phyloP scores from a whole-genome alignment of 2,888 invertebrate species.

The Muscina levida region DNA sequence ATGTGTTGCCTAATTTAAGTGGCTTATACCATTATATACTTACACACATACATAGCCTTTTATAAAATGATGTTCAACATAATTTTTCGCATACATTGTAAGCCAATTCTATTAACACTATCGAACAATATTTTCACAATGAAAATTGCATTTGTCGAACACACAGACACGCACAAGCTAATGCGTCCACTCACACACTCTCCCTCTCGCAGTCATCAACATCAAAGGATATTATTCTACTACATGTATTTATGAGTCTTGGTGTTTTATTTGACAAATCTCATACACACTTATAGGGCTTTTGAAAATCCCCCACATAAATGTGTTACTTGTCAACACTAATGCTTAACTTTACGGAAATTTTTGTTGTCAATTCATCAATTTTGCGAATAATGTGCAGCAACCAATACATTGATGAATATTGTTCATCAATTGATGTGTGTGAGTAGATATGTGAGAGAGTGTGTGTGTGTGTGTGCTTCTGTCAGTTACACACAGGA shows the following conservation, averaged over 20 bases:
- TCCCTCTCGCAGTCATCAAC: background rate
- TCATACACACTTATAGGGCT: background rate
- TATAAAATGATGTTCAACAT: background rate
- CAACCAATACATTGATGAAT: background rate
- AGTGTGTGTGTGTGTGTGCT: slow-evolving; percentile 19
- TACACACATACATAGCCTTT: background rate
- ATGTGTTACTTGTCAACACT: slow-evolving; percentile 59
- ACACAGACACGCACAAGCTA: no score
- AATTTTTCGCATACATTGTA: background rate
- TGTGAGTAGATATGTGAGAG: background rate
- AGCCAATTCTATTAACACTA: background rate
- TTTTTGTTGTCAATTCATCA: slow-evolving; percentile 66
- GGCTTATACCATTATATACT: background rate
- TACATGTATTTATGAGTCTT: background rate
- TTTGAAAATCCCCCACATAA: slow-evolving; percentile 39
- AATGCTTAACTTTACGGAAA: slow-evolving; percentile 60
- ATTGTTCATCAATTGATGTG: background rate
- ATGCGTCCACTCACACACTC: background rate
- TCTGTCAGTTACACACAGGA: slow-evolving; percentile 17
- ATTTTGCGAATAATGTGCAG: slow-evolving; percentile 51
- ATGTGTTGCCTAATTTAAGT: background rate
- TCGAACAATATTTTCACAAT: slow-evolving; percentile 3
- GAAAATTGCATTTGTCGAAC: background rate
- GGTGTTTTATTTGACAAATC: slow-evolving; percentile 10
- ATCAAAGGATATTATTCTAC: slow-evolving; percentile 22